Evolutionary conservation across 1,140 invertebrate genomes (phyloP).

Genomic region (Drosophila teissieri): DNA sequence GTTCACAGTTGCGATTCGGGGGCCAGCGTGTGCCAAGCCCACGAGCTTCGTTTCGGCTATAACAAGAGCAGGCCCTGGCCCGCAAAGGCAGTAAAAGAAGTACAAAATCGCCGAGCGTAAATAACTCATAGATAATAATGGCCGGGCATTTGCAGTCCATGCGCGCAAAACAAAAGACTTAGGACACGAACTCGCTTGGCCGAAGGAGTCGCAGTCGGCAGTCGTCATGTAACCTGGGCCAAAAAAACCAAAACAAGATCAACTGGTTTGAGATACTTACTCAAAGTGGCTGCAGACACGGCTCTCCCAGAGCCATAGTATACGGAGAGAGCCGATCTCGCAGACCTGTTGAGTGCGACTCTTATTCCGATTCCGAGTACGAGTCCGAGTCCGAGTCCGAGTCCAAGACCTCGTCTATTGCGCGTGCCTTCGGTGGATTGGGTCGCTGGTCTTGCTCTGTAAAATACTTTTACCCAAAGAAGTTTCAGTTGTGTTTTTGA

Average conservation of each 20-base stretch:
- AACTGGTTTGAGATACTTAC: conserved; percentile 77
- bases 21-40: conserved; percentile 74
- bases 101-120: conserved; percentile 62
- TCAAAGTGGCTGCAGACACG: conserved; percentile 33
- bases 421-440: conserved; percentile 65
- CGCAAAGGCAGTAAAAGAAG: conserved; percentile 5
- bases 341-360: conserved; percentile 32
- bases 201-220: conserved; percentile 51
- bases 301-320: conserved; percentile 8
- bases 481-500: conserved; percentile 81
- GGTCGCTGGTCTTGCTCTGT: conserved; percentile 45
- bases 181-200: conserved; percentile 70
- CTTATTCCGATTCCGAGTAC: too few species aligned
- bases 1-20: conserved; percentile 40
- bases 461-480: conserved; percentile 80
- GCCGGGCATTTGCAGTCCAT: conserved; percentile 62
- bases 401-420: conserved; percentile 70
- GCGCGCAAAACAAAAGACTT: conserved; percentile 78
- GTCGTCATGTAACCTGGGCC: conserved; percentile 60
- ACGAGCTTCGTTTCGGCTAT: conserved; percentile 66
- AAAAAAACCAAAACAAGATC: conserved; percentile 77
- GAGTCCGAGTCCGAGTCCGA: conserved; percentile 7
- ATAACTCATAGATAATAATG: conserved; percentile 82
- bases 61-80: conserved; percentile 55
- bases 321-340: conserved; percentile 13